A percentile compares a stretch with the other conserved stretches of the same genome.
These are phyloP conservation scores for Vulpes lagopus DNA, from an alignment of 2,113 vertebrate species.

Conservation along the genomic window DNA sequence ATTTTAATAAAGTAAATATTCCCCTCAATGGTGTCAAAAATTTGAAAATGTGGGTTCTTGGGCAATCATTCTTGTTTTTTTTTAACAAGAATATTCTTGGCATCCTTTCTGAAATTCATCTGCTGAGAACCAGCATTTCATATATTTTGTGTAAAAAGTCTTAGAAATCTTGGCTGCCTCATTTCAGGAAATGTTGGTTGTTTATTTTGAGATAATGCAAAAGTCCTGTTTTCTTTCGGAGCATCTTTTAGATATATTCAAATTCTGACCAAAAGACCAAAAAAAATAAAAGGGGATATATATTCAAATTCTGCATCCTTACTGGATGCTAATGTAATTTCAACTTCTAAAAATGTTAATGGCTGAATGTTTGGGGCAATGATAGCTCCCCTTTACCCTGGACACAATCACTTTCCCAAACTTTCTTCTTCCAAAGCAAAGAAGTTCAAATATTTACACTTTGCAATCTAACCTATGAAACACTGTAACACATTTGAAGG, in stretches of 20 bases:
- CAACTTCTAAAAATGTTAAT: slow-evolving; percentile 51
- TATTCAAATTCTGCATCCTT: not conserved
- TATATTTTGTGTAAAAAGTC: not conserved
- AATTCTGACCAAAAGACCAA: not conserved
- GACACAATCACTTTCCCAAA: not conserved
- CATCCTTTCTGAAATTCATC: slow-evolving; percentile 2
- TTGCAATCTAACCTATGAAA: not conserved
- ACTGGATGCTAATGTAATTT: not conserved
- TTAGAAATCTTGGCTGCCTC: not conserved
- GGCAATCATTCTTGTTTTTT: not conserved
- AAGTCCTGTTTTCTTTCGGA: not conserved
- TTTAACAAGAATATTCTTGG: not conserved
- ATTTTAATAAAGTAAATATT: slow-evolving; percentile 30
- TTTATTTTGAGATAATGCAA: slow-evolving; percentile 28
- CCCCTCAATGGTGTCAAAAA: not conserved
- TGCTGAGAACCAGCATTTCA: not conserved
- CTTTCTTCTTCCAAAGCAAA: not conserved
- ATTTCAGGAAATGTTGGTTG: not conserved
- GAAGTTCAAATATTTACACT: not conserved
- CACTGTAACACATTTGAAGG: not conserved
- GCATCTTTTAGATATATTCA: not conserved
- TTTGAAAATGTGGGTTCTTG: not conserved
- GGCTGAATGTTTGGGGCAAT: not conserved
- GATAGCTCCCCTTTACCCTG: not conserved
- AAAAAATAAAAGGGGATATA: rapidly evolving